These are phyloP conservation scores for Falcunculus frontatus DNA, from an alignment of 2,113 vertebrate genomes.

Conservation along the genomic window DNA sequence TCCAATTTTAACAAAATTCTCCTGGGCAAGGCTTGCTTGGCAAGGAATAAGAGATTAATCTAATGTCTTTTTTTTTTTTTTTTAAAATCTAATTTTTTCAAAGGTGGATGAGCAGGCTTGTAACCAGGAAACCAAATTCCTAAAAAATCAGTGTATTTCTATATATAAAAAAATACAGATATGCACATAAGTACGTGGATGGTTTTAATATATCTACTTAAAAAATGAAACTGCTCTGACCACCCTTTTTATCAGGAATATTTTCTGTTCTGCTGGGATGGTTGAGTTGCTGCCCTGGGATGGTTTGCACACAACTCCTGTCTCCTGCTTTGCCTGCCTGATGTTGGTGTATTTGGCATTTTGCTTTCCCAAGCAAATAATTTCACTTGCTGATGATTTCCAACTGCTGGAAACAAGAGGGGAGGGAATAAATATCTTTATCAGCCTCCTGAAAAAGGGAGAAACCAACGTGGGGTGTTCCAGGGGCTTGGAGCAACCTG, in stretches of 20 bases:
- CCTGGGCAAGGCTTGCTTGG: neutral
- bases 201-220: neutral
- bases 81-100: neutral
- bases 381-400: neutral
- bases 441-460: neutral
- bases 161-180: accelerated
- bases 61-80: neutral
- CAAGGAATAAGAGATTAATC: neutral
- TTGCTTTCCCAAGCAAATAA: neutral
- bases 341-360: neutral
- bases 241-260: neutral
- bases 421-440: neutral
- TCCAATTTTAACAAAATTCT: neutral
- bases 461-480: neutral
- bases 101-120: neutral
- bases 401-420: neutral
- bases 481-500: neutral
- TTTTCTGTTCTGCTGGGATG: neutral
- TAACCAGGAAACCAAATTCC: neutral
- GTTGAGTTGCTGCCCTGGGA: neutral
- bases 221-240: neutral
- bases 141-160: neutral
- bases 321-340: neutral
- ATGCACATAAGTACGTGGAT: accelerated
- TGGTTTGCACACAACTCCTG: neutral